Conservation (phyloP, 1,140 invertebrate genomes). For the Aphelinus certus region DNA sequence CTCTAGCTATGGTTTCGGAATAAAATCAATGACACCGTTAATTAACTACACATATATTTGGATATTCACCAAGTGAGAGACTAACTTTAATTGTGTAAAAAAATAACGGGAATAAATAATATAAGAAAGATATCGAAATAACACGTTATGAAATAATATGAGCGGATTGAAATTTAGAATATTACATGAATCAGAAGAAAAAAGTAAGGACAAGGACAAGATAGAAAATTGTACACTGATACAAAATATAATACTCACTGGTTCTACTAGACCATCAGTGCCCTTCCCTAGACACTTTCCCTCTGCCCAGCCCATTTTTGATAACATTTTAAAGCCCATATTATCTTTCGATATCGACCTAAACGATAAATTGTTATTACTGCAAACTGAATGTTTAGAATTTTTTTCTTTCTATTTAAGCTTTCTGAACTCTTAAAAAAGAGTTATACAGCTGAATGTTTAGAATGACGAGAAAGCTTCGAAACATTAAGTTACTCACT, state of each 20-base stretch:
- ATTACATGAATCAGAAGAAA: too few relatives aligned
- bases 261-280: conserved; percentile 76
- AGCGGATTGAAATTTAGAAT: too few relatives aligned
- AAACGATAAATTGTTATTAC: conserved; percentile 21
- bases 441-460: not conserved
- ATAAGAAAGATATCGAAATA: too few relatives aligned
- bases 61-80: too few relatives aligned
- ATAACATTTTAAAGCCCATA: conserved; percentile 87
- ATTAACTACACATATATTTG: too few relatives aligned
- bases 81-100: too few relatives aligned
- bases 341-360: conserved; percentile 82
- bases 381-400: not conserved
- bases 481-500: conserved; percentile 66
- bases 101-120: too few relatives aligned
- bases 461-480: not conserved
- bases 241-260: conserved; percentile 71
- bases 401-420: not conserved
- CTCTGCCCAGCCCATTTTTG: conserved; percentile 93
- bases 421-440: not conserved
- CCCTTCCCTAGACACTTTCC: conserved; percentile 86
- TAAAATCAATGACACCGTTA: too few relatives aligned
- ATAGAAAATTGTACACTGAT: too few relatives aligned
- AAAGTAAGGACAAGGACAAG: too few relatives aligned
- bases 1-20: too few relatives aligned
- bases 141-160: too few relatives aligned